phyloP scores from a whole-genome alignment of 2,888 invertebrate species.

The Eudemis profundana region DNA sequence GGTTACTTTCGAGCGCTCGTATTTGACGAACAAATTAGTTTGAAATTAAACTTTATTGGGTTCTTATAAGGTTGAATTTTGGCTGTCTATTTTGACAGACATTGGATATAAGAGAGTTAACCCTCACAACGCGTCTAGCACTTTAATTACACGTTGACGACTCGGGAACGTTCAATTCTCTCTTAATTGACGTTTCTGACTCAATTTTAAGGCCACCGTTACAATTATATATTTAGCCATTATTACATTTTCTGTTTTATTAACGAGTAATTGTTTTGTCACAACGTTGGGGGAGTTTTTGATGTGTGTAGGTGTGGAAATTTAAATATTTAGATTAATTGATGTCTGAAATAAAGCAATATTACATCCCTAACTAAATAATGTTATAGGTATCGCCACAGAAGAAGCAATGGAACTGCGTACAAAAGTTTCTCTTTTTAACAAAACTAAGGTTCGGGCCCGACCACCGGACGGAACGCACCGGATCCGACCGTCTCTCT shows the following conservation, averaged over 20 bases:
- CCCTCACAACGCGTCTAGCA: constrained; percentile 29
- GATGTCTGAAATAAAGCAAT: neutral
- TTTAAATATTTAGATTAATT: neutral
- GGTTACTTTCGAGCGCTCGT: neutral
- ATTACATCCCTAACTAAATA: too few relatives aligned
- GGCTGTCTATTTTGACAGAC: neutral
- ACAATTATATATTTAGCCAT: constrained; percentile 41
- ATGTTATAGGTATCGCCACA: too few relatives aligned
- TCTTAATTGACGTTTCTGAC: constrained; percentile 43
- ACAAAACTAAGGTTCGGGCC: too few relatives aligned
- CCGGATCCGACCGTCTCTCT: too few relatives aligned
- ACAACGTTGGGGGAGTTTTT: neutral
- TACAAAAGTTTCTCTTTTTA: too few relatives aligned
- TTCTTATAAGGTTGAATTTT: neutral
- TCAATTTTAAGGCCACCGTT: constrained; percentile 41
- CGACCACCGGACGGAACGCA: too few relatives aligned
- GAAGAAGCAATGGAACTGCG: too few relatives aligned
- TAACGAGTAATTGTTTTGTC: constrained; percentile 30
- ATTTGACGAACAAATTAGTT: neutral
- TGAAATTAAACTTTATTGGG: neutral
- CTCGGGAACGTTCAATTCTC: constrained; percentile 42
- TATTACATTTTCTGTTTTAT: constrained; percentile 39
- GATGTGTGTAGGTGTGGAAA: neutral
- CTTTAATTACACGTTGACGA: constrained; percentile 40
- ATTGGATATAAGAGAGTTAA: constrained; percentile 21